Conservation (phyloP, 2,888 invertebrate species). For the Tenthredo amoena region DNA sequence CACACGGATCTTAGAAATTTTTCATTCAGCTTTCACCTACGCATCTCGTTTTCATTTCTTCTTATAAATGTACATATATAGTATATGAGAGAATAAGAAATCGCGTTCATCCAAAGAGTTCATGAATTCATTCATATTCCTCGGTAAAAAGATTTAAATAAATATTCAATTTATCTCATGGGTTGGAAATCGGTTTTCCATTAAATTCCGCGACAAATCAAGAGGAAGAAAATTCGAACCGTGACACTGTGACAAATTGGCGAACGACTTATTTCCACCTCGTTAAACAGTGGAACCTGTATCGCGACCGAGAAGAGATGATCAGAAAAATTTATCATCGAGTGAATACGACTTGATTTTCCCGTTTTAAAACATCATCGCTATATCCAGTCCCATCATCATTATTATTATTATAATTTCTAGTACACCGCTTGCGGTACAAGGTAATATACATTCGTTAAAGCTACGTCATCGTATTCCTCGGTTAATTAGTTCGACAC, state of each 20-base stretch:
- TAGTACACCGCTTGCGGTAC: not conserved
- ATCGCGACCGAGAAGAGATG: not conserved
- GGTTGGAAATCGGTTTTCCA: not conserved
- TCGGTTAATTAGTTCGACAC: slow-evolving; percentile 7
- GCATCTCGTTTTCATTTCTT: not conserved
- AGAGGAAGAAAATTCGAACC: not conserved
- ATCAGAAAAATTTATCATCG: slow-evolving; percentile 22
- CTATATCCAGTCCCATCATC: not conserved
- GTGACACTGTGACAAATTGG: slow-evolving; percentile 3
- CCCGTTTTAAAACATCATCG: slow-evolving; percentile 23
- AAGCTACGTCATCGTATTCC: slow-evolving; percentile 23
- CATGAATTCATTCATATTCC: not conserved
- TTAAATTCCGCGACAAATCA: not conserved
- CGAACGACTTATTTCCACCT: slow-evolving; percentile 25
- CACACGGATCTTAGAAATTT: not conserved
- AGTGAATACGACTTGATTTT: slow-evolving; percentile 15
- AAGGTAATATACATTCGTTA: not conserved
- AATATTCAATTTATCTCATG: not conserved
- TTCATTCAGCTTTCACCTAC: not conserved
- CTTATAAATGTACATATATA: not conserved
- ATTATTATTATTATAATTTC: not conserved
- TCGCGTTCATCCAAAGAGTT: no score
- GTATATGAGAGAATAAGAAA: no score
- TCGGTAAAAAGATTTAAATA: not conserved
- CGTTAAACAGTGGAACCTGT: slow-evolving; percentile 29